phyloP scores from a whole-genome alignment of 2,113 vertebrate species.

The Grammomys dolichurus region DNA sequence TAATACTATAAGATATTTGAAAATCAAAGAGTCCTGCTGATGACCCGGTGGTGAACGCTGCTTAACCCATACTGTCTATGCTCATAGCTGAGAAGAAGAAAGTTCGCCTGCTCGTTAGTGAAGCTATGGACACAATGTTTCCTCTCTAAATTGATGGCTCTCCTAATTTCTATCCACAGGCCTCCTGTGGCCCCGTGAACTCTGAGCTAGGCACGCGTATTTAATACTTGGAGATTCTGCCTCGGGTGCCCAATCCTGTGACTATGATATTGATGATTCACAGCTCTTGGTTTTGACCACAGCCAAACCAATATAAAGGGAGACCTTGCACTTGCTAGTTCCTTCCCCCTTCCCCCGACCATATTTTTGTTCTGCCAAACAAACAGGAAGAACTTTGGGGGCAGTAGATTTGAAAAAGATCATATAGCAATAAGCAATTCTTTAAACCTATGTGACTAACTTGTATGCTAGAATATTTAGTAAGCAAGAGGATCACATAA shows the following conservation, averaged over 20 bases:
- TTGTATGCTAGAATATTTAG: slow-evolving; percentile 9
- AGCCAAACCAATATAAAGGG: slow-evolving; percentile 83
- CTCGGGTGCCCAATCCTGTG: slow-evolving; percentile 61
- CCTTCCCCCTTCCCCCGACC: background rate
- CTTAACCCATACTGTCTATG: background rate
- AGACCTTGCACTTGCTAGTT: slow-evolving; percentile 71
- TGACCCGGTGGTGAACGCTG: background rate
- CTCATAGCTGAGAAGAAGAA: slow-evolving; percentile 23
- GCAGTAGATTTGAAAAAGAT: slow-evolving; percentile 58
- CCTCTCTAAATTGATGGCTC: background rate
- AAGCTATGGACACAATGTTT: background rate
- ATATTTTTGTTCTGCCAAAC: slow-evolving; percentile 69
- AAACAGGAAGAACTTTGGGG: slow-evolving; percentile 85
- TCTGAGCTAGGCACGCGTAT: background rate
- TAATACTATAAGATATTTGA: background rate
- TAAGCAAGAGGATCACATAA: slow-evolving; percentile 26
- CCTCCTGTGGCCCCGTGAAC: background rate
- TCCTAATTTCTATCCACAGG: background rate
- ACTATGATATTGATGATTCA: slow-evolving; percentile 86
- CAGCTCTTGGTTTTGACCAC: slow-evolving; percentile 88
- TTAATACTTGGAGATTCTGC: background rate
- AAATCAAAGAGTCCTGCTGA: background rate
- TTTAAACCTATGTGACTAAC: slow-evolving; percentile 47
- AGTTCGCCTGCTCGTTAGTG: background rate
- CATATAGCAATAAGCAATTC: slow-evolving; percentile 43